Percentiles rank a stretch among this genome's conserved stretches.
phyloP scores from a whole-genome alignment of 2,888 invertebrate genomes.

The Chouioia cunea region DNA sequence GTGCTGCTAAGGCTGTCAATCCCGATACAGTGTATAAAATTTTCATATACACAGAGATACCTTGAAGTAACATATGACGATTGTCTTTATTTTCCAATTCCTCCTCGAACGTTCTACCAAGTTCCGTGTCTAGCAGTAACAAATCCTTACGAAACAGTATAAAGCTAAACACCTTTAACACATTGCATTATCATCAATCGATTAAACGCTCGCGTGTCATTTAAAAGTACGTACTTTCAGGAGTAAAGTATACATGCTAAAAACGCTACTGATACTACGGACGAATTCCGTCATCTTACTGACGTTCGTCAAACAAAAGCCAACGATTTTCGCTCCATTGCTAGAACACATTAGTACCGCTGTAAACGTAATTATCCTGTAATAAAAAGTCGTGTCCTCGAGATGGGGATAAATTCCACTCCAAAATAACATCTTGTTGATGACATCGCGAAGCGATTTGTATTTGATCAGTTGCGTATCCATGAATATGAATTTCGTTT shows the following conservation, averaged over 20 bases:
- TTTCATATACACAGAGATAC: background rate
- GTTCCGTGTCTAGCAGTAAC: background rate
- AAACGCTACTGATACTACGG: conserved; percentile 1
- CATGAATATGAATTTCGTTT: background rate
- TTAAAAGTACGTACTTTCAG: conserved; percentile 8
- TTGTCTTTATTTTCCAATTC: background rate
- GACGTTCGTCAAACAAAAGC: background rate
- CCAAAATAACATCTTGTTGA: background rate
- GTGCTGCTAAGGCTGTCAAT: background rate
- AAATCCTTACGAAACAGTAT: conserved; percentile 15
- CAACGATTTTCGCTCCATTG: background rate
- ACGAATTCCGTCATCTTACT: background rate
- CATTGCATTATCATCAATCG: background rate
- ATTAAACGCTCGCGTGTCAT: no score
- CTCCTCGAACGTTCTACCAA: conserved; percentile 9
- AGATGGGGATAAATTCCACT: conserved; percentile 22
- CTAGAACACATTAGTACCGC: background rate
- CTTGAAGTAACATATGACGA: background rate
- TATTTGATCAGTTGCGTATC: conserved; percentile 14
- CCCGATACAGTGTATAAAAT: background rate
- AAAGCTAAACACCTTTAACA: background rate
- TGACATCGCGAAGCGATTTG: background rate
- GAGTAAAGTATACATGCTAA: conserved; percentile 8
- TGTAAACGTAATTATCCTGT: background rate
- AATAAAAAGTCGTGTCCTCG: conserved; percentile 5